Evolutionary conservation across 1,140 invertebrate genomes (phyloP).

Genomic region (Campoletis sonorensis): DNA sequence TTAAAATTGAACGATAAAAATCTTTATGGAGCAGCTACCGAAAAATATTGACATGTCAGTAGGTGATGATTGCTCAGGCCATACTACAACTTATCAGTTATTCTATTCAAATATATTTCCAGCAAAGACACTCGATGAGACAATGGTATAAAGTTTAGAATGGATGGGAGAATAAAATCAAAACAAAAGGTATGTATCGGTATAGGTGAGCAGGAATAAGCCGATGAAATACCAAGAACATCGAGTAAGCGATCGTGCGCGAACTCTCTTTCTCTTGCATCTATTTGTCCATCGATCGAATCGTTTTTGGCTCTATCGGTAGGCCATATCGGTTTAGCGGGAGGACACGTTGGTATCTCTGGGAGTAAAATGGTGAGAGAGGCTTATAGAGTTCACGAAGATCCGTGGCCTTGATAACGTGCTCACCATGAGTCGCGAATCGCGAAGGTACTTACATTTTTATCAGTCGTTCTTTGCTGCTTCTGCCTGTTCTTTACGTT

Average conservation of each 20-base stretch:
- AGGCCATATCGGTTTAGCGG: conserved; percentile 36
- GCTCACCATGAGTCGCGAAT: conserved; percentile 38
- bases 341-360: conserved; percentile 37
- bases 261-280: conserved; percentile 31
- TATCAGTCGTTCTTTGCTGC: conserved; percentile 37
- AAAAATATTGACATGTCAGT: neutral
- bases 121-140: neutral
- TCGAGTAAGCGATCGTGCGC: conserved; percentile 41
- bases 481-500: conserved; percentile 8
- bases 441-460: conserved; percentile 54
- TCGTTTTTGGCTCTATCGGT: conserved; percentile 45
- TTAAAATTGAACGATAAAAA: neutral
- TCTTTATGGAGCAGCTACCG: neutral
- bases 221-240: conserved; percentile 42
- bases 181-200: neutral
- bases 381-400: conserved; percentile 43
- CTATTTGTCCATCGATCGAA: conserved; percentile 54
- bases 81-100: too few relatives aligned
- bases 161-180: neutral
- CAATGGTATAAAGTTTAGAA: neutral
- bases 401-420: conserved; percentile 52
- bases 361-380: neutral
- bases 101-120: too few relatives aligned
- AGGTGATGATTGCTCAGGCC: neutral
- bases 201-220: neutral